Evolutionary conservation across 2,113 vertebrate species (phyloP).

Genomic region (Petrocephalus microphthalmus): DNA sequence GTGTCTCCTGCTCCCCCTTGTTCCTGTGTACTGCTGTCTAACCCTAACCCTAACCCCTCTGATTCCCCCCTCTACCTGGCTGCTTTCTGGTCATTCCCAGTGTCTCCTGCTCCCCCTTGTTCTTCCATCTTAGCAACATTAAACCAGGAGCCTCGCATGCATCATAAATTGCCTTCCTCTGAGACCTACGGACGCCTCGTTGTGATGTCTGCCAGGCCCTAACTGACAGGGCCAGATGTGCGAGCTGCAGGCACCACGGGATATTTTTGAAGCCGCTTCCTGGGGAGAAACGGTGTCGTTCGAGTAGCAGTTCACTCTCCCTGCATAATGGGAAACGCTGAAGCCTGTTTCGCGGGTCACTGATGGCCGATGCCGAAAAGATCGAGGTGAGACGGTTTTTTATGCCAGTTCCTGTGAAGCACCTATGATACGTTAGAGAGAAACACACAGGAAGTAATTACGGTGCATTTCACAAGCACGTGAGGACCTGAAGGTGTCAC

Average conservation of each 20-base stretch:
- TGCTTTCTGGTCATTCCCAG: too few relatives aligned
- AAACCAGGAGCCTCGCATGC: neutral
- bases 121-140: too few relatives aligned
- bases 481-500: neutral
- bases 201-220: neutral
- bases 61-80: too few relatives aligned
- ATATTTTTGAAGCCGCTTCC: neutral
- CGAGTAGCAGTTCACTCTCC: neutral
- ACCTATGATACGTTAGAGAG: neutral
- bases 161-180: neutral
- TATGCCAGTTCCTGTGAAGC: neutral
- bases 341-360: neutral
- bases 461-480: neutral
- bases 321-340: neutral
- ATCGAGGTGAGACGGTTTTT: neutral
- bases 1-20: too few relatives aligned
- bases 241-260: neutral
- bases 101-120: too few relatives aligned
- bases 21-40: too few relatives aligned
- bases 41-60: too few relatives aligned
- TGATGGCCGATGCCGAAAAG: neutral
- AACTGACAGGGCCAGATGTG: neutral
- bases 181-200: too few relatives aligned
- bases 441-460: conserved; percentile 8
- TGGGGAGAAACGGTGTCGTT: neutral